phyloP scores from a whole-genome alignment of 2,888 invertebrate species.

The Apoda limacodes region DNA sequence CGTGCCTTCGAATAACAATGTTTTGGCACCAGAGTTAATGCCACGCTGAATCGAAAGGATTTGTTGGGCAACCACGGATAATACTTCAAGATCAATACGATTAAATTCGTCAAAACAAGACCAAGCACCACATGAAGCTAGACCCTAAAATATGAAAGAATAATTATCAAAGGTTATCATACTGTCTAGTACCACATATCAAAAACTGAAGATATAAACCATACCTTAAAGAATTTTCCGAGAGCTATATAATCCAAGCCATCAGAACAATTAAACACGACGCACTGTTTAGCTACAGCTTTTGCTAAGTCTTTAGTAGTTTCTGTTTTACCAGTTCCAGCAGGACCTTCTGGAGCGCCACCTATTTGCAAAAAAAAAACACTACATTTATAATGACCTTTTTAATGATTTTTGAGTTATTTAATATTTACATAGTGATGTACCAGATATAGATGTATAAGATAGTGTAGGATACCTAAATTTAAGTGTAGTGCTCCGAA shows the following conservation, averaged over 20 bases:
- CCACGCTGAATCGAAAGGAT: conserved; percentile 92
- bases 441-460: no score
- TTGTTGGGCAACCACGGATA: conserved; percentile 95
- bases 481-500: conserved; percentile 91
- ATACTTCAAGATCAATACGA: conserved; percentile 89
- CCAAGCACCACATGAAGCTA: conserved; percentile 94
- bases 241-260: conserved; percentile 92
- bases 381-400: no score
- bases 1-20: conserved; percentile 89
- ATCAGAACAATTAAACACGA: conserved; percentile 95
- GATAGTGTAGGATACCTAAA: conserved; percentile 68
- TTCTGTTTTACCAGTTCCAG: conserved; percentile 89
- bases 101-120: conserved; percentile 97
- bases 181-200: no score
- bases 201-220: neutral
- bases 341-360: conserved; percentile 85
- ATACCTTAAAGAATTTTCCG: conserved; percentile 88
- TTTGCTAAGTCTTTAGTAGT: conserved; percentile 95
- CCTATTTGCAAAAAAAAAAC: conserved; percentile 43
- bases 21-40: conserved; percentile 79
- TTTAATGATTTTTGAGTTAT: no score
- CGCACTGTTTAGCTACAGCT: conserved; percentile 94
- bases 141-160: conserved; percentile 66
- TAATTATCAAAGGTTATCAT: conserved; percentile 3
- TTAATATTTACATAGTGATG: no score